phyloP scores from a whole-genome alignment of 2,113 vertebrate genomes.

The Hylia prasina region DNA sequence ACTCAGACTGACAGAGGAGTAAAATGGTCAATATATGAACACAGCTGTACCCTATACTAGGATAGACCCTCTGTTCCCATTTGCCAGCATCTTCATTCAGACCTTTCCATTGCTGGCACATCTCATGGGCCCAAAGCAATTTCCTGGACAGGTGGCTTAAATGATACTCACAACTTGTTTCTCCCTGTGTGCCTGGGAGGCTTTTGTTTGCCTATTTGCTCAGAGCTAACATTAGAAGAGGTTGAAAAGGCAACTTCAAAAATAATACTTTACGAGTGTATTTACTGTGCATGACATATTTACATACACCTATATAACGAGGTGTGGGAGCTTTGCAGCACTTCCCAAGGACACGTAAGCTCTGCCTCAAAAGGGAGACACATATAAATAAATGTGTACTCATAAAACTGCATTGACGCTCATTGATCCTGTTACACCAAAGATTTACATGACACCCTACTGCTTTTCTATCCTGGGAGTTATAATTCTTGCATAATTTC shows the following conservation, averaged over 20 bases:
- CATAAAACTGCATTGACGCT: background rate
- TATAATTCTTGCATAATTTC: background rate
- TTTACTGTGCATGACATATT: background rate
- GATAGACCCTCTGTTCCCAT: background rate
- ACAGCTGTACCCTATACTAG: background rate
- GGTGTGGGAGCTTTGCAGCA: background rate
- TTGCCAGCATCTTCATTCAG: slow-evolving; percentile 2
- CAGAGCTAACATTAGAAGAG: background rate
- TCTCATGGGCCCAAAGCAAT: background rate
- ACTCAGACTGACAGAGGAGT: background rate
- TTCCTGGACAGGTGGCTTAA: background rate
- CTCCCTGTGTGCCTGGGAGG: background rate
- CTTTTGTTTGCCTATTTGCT: background rate
- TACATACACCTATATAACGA: background rate
- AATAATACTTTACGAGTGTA: background rate
- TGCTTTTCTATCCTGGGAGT: background rate
- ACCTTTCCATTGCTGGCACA: slow-evolving; percentile 40
- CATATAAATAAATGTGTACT: background rate
- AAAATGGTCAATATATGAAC: background rate
- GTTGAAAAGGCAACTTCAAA: background rate
- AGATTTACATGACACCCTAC: background rate
- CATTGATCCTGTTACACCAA: background rate
- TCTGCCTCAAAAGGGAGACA: background rate
- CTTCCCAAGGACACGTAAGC: background rate
- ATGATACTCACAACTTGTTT: background rate